Base-by-base conservation (phyloP, 2,888 invertebrate genomes). In the Aphodius sticticus region DNA sequence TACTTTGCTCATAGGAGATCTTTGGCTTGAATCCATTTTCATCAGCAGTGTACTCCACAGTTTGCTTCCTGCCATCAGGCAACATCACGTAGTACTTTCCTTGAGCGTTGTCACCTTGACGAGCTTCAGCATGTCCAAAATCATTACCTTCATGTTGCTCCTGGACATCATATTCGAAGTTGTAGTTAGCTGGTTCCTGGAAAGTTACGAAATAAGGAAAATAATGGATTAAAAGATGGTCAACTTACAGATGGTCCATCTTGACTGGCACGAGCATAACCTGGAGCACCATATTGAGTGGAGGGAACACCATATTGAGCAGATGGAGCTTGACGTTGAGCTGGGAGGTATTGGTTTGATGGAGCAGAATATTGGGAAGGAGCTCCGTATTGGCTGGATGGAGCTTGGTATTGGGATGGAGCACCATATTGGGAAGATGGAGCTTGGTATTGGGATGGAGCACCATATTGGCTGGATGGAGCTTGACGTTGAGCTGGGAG, bases 21-120 rank as follows among this genome's bases (percentile, higher is more conserved):
- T 93, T 93, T 86, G 96, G 96, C 88, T 95, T 94, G 90, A 94
- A 96, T 87, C 96, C 96, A 82, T 94, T 94, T 87, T 92, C 91
- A 89, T 95, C 96, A 36, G 96, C 96, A 89, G 95, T 94, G 89
- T 96, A 96, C 89, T 95, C 94, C 84, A 96, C 95, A 87, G 95
- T 93, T 91, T 96, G 96, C 89, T 94, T 95, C 90, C 95, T 93
- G 88, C 96, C 96, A 90, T 96, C 96, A 83, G 96, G 96, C 89
- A 96, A 92, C 85, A 95, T 91, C 88, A 96, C 96, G 91, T 95
- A 94, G 92, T 95, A 96, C 90, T 95, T 93, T 89, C 96, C 96
- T 88, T 93, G 94, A 86, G 96, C 93, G 84, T 93, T 91, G 89
- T 96, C 95, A 83, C 95, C 96, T 88, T 96, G 95, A 82, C 96